phyloP scores from a whole-genome alignment of 2,113 vertebrate genomes.

The Megaceryle torquata region DNA sequence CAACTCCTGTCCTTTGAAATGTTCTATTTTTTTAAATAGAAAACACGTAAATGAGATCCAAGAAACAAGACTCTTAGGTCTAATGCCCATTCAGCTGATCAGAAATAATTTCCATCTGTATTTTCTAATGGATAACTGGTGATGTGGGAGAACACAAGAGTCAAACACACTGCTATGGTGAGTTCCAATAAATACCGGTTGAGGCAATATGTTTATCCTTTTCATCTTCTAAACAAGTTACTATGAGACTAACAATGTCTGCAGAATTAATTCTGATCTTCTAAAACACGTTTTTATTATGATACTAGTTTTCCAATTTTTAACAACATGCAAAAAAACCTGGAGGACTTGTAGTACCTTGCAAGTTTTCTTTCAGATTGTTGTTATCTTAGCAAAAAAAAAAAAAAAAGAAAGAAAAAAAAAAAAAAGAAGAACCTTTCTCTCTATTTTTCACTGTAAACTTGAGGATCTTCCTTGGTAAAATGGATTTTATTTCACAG shows the following conservation, averaged over 20 bases:
- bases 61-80: background rate
- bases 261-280: background rate
- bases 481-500: background rate
- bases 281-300: background rate
- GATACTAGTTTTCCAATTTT: background rate
- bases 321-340: background rate
- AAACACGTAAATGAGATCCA: background rate
- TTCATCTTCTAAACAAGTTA: background rate
- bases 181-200: background rate
- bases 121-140: background rate
- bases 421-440: background rate
- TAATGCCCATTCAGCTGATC: background rate
- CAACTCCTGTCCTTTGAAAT: background rate
- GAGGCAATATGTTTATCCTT: background rate
- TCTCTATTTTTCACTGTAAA: background rate
- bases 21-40: background rate
- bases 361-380: background rate
- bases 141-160: background rate
- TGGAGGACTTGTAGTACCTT: background rate
- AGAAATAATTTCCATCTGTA: background rate
- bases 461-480: background rate
- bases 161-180: background rate
- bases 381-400: background rate
- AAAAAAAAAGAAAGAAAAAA: background rate
- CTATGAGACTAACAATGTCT: background rate